phyloP scores from a whole-genome alignment of 2,113 vertebrate genomes.

The Pituophis catenifer region DNA sequence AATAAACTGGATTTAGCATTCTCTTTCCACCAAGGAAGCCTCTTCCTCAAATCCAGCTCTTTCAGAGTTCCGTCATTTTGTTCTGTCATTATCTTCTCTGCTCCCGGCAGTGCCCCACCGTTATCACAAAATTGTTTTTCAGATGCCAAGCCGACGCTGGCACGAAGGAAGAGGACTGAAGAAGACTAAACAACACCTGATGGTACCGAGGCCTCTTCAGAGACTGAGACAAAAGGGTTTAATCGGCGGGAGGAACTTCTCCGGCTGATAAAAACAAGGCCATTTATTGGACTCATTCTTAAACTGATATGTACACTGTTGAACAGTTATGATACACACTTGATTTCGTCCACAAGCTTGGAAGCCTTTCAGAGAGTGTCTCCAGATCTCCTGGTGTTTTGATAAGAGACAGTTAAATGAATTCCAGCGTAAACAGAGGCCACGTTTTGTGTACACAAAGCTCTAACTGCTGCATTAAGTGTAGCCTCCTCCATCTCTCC shows the following conservation, averaged over 20 bases:
- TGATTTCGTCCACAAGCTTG: not conserved
- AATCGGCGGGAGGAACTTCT: rapidly evolving
- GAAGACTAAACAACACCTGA: not conserved
- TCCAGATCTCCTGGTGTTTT: conserved; percentile 19
- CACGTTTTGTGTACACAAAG: conserved; percentile 20
- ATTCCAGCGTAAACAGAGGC: conserved; percentile 33
- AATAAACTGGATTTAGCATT: not conserved
- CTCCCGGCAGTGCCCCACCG: not conserved
- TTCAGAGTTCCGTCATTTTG: rapidly evolving
- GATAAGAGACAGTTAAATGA: conserved; percentile 31
- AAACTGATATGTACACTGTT: not conserved
- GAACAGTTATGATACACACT: not conserved
- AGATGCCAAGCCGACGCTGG: not conserved
- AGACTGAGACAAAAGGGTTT: not conserved
- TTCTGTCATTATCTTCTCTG: conserved; percentile 11
- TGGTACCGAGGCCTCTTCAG: not conserved
- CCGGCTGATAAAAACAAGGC: not conserved
- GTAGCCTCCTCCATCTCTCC: no score
- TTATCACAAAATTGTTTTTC: conserved; percentile 1
- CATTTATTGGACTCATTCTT: not conserved
- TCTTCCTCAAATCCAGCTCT: not conserved
- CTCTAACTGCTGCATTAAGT: conserved; percentile 27
- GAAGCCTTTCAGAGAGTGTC: conserved; percentile 16
- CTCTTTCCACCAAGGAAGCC: no score
- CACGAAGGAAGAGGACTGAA: not conserved